phyloP scores from a whole-genome alignment of 2,797 vertebrate species.

The Aphelocoma californica region DNA sequence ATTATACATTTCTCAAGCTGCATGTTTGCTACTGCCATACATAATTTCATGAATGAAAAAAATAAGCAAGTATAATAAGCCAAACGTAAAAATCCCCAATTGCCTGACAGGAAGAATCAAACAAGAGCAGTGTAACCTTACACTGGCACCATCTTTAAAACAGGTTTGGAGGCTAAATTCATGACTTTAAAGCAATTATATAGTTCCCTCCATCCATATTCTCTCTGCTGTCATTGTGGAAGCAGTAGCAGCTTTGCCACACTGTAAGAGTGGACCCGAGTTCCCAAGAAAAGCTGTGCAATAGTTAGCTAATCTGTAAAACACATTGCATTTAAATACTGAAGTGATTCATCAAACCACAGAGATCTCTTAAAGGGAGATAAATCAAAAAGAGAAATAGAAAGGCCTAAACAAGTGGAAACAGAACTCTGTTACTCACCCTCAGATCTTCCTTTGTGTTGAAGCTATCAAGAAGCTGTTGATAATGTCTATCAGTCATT shows the following conservation, averaged over 20 bases:
- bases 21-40: background rate
- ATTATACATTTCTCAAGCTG: background rate
- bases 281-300: background rate
- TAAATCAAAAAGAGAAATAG: background rate
- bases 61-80: background rate
- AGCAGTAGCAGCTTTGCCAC: background rate
- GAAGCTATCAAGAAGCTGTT: constrained; percentile 94
- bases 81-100: background rate
- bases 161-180: background rate
- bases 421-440: constrained; percentile 76
- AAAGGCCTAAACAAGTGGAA: background rate
- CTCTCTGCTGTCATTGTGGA: background rate
- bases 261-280: background rate
- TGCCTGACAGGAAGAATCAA: background rate
- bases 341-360: background rate
- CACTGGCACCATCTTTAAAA: background rate
- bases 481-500: constrained; percentile 97
- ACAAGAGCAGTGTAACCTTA: background rate
- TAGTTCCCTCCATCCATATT: background rate
- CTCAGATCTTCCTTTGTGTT: constrained; percentile 91
- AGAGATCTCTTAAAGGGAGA: background rate
- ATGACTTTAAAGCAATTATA: background rate
- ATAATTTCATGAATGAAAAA: background rate
- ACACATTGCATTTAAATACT: background rate
- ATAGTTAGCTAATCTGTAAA: background rate